Base-by-base conservation (phyloP, 2,113 vertebrate species). In the Mixornis gularis region DNA sequence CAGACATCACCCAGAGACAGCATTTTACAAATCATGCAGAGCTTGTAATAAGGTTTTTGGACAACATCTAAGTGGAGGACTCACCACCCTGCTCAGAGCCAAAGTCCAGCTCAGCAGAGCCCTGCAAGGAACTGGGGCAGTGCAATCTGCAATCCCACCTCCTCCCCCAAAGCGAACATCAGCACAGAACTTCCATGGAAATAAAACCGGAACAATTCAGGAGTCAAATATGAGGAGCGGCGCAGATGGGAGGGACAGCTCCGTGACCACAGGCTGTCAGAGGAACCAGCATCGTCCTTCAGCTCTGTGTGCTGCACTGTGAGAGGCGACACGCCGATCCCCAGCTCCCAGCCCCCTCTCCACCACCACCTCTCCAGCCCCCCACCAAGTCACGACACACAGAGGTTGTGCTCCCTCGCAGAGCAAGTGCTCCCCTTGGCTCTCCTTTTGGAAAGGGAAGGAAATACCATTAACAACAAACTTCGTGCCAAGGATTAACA, bases 301-400 rank as follows among this genome's bases (percentile, higher is more conserved):
- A 85, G 26, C 26, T 73, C 32, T 69, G 20, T 1, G 0, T 56
- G n/a, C 36, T 52, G 36, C 48, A 4, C 46, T 1, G 6, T 13
- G 36, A 73, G 34, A 82, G 77, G 41, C 0, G 0, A 69, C 3
- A 1, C 3, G 0, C 7, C 0, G 3, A 6, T 13, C 11, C 40
- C 24, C 49, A 59, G 70, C 36, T 85, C 34, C 52, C 81, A 79
- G 80, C 48, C 36, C 52, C 27, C 21, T 20, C 72, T 74, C 30
- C 48, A 69, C 13, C 66, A 68, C 30, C 36, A 36, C 10, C 7
- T 83, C 27, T 24, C 22, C 89, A 83, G 90, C 85, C 78, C 78
- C 80, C 89, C 84, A 52, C 19, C 10, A 2, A 82, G 34, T 55
- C 63, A 68, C 0, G 0, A 38, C 0, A 0, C 41, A 62, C 46